phyloP scores from a whole-genome alignment of 2,888 invertebrate species.

The Eumerus sabulonum region DNA sequence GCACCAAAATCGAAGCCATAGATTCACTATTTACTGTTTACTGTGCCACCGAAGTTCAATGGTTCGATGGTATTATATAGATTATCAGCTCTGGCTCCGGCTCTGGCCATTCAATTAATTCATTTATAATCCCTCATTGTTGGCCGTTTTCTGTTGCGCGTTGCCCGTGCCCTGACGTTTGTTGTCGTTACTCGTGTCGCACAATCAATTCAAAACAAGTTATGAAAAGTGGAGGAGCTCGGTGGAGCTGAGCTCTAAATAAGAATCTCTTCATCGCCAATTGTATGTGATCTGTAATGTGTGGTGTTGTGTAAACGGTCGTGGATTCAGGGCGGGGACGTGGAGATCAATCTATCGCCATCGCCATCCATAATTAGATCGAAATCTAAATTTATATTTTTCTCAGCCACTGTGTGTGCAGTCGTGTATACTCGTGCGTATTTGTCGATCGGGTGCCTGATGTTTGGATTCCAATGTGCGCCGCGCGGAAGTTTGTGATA shows the following conservation, averaged over 20 bases:
- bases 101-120: slow-evolving; percentile 53
- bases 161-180: slow-evolving; percentile 13
- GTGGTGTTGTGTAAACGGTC: too few relatives aligned
- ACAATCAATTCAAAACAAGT: slow-evolving; percentile 53
- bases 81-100: slow-evolving; percentile 36
- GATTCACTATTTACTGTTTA: slow-evolving; percentile 52
- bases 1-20: slow-evolving; percentile 62
- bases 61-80: slow-evolving; percentile 50
- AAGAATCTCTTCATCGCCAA: slow-evolving; percentile 10
- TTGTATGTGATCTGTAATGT: too few relatives aligned
- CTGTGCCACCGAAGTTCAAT: slow-evolving; percentile 44
- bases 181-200: slow-evolving; percentile 33
- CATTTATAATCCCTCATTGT: slow-evolving; percentile 62
- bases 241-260: not conserved
- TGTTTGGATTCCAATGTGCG: slow-evolving; percentile 6
- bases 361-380: not conserved
- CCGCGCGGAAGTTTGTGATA: slow-evolving; percentile 15
- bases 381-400: slow-evolving; percentile 50
- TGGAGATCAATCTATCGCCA: too few relatives aligned
- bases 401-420: too few relatives aligned
- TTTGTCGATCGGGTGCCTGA: slow-evolving; percentile 3
- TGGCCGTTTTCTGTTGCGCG: slow-evolving; percentile 16
- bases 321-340: too few relatives aligned
- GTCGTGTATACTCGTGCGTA: too few relatives aligned
- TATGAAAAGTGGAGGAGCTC: slow-evolving; percentile 38